A percentile compares a stretch with the other conserved stretches of the same genome.
Evolutionary conservation across 2,113 vertebrate genomes (phyloP).

Genomic region (Rhabdornis inornatus): DNA sequence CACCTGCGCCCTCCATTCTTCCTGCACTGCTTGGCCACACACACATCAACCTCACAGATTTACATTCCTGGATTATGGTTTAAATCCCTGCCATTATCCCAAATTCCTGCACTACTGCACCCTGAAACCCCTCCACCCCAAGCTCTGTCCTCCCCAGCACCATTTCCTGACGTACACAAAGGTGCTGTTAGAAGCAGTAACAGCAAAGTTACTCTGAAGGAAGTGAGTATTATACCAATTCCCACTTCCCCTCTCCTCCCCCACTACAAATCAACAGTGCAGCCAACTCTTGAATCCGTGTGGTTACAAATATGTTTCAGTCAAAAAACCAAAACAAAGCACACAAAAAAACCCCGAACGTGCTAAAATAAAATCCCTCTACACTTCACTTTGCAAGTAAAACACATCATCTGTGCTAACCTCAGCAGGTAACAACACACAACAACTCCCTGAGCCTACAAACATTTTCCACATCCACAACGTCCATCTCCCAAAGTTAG

Average conservation of each 20-base stretch:
- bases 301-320: neutral
- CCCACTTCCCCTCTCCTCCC: constrained; percentile 27
- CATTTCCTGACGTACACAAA: neutral
- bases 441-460: neutral
- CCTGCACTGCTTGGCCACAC: accelerated
- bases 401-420: neutral
- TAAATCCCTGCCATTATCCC: neutral
- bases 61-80: neutral
- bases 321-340: neutral
- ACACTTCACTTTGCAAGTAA: neutral
- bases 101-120: neutral
- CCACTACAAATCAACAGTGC: neutral
- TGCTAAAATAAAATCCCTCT: neutral
- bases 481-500: neutral
- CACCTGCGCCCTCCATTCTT: neutral
- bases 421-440: neutral
- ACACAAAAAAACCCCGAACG: neutral
- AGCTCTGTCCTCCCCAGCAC: neutral
- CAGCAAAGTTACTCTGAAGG: neutral
- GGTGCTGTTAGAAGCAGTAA: neutral
- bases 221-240: neutral
- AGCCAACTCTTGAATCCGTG: neutral
- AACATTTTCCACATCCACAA: neutral
- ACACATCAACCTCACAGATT: accelerated
- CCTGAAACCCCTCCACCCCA: neutral